Base-by-base conservation (phyloP, 2,797 vertebrate genomes). In the Neosilurus hyrtlii region DNA sequence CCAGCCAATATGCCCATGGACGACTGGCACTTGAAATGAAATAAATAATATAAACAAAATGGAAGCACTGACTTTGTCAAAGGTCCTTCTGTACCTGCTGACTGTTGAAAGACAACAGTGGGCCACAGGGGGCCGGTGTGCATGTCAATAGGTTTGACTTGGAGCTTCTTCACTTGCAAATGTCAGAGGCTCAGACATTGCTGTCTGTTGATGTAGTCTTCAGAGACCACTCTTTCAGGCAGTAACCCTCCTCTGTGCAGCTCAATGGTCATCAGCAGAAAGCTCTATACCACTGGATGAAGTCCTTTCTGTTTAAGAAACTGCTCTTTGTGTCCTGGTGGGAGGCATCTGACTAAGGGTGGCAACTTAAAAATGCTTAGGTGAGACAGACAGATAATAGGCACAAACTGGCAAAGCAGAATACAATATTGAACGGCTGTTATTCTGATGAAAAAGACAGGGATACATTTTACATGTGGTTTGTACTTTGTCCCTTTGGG, bases 1-100 rank as follows among this genome's bases (percentile, higher is more conserved):
- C 87, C 84, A 89, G 84, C 88, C 79, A 73, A 89, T 80, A 88
- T 81, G 71, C 59, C 78, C 49, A 37, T 84, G 85, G 87, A 62
- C 81, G 89, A 91, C 88, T 91, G 92, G 91, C 92, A 92, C 90
- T 91, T 88, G 87, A 90, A 91, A 91, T 90, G 84, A 91, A 94
- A 93, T 91, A 92, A 92, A 89, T 88, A 87, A 89, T 73, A 67
- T 81, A 86, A 88, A 81, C 37, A 80, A 89, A 89, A 90, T 87
- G 87, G 83, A 79, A 83, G 85, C 84, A 85, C 78, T 11, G 30
- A 68, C 85, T 91, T 91, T 90, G 89, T 91, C 86, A 43, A 86
- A 59, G 86, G 87, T 86, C 84, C 84, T 87, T 91, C 88, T 91
- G 89, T 86, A 89, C 90, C 91, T 88, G 76, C 89, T 85, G 87